Evolutionary conservation across 2,797 vertebrate genomes (phyloP), one percentile per base, ranked within the genome.

Genomic region (Babyrousa celebensis): DNA sequence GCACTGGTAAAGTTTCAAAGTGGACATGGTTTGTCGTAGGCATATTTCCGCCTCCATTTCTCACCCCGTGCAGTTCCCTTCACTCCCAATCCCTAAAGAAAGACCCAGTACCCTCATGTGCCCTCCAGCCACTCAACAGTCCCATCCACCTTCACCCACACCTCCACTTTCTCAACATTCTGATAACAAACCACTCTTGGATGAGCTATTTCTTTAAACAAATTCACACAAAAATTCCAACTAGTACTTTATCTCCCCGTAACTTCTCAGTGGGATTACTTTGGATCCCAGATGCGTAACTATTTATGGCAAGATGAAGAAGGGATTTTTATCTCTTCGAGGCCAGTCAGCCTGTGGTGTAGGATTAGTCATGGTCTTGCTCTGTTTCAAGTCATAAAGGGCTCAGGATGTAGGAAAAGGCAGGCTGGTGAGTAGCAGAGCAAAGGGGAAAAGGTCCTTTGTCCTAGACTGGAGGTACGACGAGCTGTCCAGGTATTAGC

Each of bases 241-340:
- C 78, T 27, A 70, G 8, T 56, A 40, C 21, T 86, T 95, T 74
- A 86, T 74, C 58, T 94, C 27, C 79, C 75, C 36, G 60, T 91
- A 62, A 32, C 75, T 83, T 78, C 56, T 82, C 27, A 52, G 70
- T 68, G 43, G 80, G 23, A 52, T 95, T 95, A 72, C 74, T 95
- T 85, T 86, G 89, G 85, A 94, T 92, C 80, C n/a, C 27, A 85
- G 84, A 78, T 71, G 85, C 70, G 60, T 79, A 95, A 83, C 70
- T 86, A 87, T 86, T 91, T 93, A 83, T 88, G 62, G n/a, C 60
- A 93, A 89, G 91, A 95, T 23, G 89, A 68, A 85, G 29, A 91
- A 95, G 83, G 79, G 58, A 86, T 89, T 86, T 96, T 92, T 91
- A 63, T 72, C 52, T 94, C 71, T 94, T 70, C 29, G 56, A 79